Evolutionary conservation across 2,888 invertebrate genomes (phyloP).

Genomic region (Actias luna): DNA sequence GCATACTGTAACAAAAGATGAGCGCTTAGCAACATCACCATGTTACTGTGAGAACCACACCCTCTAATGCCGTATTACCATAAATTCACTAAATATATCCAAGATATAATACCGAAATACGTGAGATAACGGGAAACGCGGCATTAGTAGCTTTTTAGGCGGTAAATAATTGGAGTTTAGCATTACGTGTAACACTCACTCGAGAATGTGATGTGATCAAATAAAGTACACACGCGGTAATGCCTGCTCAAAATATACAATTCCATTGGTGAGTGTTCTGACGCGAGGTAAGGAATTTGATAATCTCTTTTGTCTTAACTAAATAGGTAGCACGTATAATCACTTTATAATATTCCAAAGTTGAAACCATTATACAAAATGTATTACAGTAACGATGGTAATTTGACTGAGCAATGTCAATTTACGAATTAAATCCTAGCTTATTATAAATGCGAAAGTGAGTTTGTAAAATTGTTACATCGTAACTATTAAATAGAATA

Average conservation of each 20-base stretch:
- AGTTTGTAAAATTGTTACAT: too few relatives aligned
- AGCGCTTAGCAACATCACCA: not conserved
- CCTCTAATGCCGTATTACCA: slow-evolving; percentile 37
- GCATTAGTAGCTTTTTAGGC: slow-evolving; percentile 36
- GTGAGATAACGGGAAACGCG: slow-evolving; percentile 26
- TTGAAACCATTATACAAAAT: too few relatives aligned
- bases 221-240: slow-evolving; percentile 2
- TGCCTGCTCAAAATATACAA: not conserved
- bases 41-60: slow-evolving; percentile 39
- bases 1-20: not conserved
- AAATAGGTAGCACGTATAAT: not conserved
- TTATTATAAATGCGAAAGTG: too few relatives aligned
- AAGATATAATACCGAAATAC: slow-evolving; percentile 38
- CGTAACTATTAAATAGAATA: too few relatives aligned
- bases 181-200: slow-evolving; percentile 7
- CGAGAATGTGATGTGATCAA: slow-evolving; percentile 17
- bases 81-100: slow-evolving; percentile 47
- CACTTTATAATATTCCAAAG: not conserved
- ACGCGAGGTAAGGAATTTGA: not conserved
- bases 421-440: too few relatives aligned
- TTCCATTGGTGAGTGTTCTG: not conserved
- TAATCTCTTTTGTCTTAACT: not conserved
- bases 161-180: slow-evolving; percentile 26
- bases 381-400: not conserved
- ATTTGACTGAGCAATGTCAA: not conserved